Evolutionary conservation across 2,113 vertebrate species (phyloP), one percentile per base, ranked within the genome.

Genomic region (Malurus alboscapulatus): DNA sequence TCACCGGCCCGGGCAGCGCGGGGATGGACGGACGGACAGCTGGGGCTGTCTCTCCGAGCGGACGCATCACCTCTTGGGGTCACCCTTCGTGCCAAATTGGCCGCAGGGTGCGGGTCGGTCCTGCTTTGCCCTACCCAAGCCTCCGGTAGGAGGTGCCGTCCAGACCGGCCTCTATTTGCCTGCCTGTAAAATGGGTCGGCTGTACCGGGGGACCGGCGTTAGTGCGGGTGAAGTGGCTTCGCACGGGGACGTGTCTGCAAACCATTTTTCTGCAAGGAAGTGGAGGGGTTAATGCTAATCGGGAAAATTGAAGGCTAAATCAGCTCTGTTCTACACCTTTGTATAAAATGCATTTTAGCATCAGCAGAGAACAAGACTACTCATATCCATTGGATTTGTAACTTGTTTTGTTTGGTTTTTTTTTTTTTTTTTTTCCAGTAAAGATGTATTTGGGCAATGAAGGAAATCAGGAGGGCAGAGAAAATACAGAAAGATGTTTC

Each of bases 171-270:
- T 44, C 24, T 5, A 0, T 44, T 72, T 73, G 53, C 34, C 62
- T 16, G 8, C 51, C 72, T 69, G 45, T 29, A 2, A 66, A 63
- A 54, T n/a, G 63, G 12, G 36, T n/a, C 71, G 42, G 71, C 57
- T 53, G 62, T 50, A 1, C 4, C 1, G 2, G 25, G n/a, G 27
- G 5, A 26, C 3, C 54, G 1, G 83, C 11, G 3, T 8, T 6
- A 6, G 55, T 5, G 54, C 40, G 30, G 24, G 13, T 17, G 42
- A 29, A 25, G 36, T 34, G 21, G 42, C 67, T 67, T 8, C 17
- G 27, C 8, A 2, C 65, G 4, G 54, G 17, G 53, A 29, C 26
- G 3, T 14, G 54, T 34, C 54, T 53, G 59, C n/a, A 57, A 40
- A 66, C 42, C 22, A 1, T 22, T 65, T 65, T 26, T 17, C 24